Conservation (phyloP, 2,888 invertebrate species). For the Mechanitis mazaeus region DNA sequence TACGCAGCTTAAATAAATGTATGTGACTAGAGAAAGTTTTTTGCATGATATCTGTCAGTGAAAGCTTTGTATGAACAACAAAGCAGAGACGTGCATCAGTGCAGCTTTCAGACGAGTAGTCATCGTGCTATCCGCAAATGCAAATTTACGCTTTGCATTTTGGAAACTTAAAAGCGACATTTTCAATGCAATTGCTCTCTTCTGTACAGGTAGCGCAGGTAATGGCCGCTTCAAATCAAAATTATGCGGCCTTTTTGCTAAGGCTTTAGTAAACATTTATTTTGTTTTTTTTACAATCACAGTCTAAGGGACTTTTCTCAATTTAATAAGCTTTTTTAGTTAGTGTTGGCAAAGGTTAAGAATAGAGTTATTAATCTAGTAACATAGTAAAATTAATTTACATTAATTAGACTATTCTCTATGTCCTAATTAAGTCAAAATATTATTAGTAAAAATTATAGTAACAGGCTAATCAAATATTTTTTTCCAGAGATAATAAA, state of each 20-base stretch:
- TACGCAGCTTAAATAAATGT: conserved; percentile 5
- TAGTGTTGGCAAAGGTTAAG: too few species aligned
- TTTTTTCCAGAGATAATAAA: too few species aligned
- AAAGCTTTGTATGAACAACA: conserved; percentile 67
- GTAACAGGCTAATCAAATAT: too few species aligned
- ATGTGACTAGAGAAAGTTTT: conserved; percentile 50
- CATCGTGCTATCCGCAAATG: conserved; percentile 64
- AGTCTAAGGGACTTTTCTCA: too few species aligned
- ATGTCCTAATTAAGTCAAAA: too few species aligned
- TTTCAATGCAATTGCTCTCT: conserved; percentile 70
- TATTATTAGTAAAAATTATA: too few species aligned
- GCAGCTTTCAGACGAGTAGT: conserved; percentile 69
- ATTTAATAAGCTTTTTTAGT: too few species aligned
- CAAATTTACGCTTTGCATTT: conserved; percentile 71
- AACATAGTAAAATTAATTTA: too few species aligned
- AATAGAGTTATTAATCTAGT: too few species aligned
- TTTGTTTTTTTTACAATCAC: conserved; percentile 26
- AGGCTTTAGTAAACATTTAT: conserved; percentile 63
- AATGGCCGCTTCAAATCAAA: conserved; percentile 72
- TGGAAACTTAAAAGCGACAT: conserved; percentile 73
- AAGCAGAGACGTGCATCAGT: conserved; percentile 57
- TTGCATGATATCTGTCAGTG: conserved; percentile 50
- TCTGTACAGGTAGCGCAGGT: conserved; percentile 61
- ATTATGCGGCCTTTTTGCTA: conserved; percentile 52
- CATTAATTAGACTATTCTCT: too few species aligned